phyloP scores from a whole-genome alignment of 2,797 vertebrate genomes.

The Staurois parvus region DNA sequence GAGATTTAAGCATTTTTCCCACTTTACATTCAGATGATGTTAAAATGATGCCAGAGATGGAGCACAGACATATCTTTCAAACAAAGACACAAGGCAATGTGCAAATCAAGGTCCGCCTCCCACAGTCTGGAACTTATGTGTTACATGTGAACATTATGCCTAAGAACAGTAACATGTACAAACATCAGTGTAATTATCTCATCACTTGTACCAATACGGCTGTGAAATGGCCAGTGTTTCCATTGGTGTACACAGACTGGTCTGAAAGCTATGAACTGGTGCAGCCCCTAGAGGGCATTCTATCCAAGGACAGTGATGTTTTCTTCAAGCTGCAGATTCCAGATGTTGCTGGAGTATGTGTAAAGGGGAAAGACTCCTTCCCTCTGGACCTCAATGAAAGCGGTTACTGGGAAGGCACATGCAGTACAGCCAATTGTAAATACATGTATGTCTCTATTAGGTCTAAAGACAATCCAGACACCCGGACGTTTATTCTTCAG shows the following conservation, averaged over 20 bases:
- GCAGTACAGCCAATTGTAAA: constrained; percentile 74
- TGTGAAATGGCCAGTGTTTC: constrained; percentile 80
- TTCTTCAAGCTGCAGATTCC: constrained; percentile 79
- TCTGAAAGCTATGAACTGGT: constrained; percentile 75
- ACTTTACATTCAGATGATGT: constrained; percentile 69
- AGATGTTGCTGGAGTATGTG: constrained; percentile 73
- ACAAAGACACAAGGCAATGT: constrained; percentile 67
- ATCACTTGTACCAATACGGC: constrained; percentile 75
- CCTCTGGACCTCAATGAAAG: constrained; percentile 71
- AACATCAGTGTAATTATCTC: constrained; percentile 81
- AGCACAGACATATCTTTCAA: constrained; percentile 75
- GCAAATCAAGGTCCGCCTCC: constrained; percentile 78
- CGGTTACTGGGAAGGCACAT: constrained; percentile 81
- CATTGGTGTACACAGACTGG: constrained; percentile 76
- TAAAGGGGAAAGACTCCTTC: constrained; percentile 70
- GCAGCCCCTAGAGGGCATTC: constrained; percentile 77
- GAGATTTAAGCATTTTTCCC: constrained; percentile 71
- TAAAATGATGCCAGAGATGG: constrained; percentile 67
- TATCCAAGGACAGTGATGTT: constrained; percentile 74
- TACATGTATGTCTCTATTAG: constrained; percentile 79
- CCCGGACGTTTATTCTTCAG: constrained; percentile 75
- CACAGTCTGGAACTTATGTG: constrained; percentile 75
- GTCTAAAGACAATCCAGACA: constrained; percentile 73
- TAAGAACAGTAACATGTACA: constrained; percentile 73
- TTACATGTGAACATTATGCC: constrained; percentile 79